Conservation (phyloP, 2,113 vertebrate genomes). For the Camelus bactrianus region DNA sequence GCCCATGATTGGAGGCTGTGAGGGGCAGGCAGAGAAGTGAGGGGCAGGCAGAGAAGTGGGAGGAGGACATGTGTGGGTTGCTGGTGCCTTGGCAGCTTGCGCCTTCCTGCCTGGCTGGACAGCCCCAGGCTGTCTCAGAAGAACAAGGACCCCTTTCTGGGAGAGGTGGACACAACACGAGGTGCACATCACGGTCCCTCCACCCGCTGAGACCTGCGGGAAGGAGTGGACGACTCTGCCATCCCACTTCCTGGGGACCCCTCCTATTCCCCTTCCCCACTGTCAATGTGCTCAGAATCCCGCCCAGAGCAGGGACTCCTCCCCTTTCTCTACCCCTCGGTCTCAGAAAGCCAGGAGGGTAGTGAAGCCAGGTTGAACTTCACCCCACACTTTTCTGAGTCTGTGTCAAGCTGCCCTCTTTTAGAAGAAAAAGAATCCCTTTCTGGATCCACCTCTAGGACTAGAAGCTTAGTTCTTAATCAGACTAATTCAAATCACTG, state of each 20-base stretch:
- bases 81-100: neutral
- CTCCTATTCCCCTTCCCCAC: neutral
- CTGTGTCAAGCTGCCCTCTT: neutral
- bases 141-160: neutral
- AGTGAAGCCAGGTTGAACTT: neutral
- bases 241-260: neutral
- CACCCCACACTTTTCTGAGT: neutral
- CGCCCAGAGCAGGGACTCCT: neutral
- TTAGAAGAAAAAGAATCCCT: neutral
- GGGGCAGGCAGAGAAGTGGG: neutral
- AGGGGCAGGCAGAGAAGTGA: neutral
- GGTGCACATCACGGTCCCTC: neutral
- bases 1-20: neutral
- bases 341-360: neutral
- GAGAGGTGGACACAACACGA: neutral
- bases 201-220: neutral
- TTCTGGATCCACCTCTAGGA: neutral
- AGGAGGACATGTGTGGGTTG: neutral
- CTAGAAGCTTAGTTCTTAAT: neutral
- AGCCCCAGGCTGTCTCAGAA: neutral
- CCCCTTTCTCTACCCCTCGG: neutral
- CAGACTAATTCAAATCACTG: neutral
- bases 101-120: neutral
- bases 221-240: neutral
- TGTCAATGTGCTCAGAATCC: neutral